These are phyloP conservation scores for Diorhabda elongata DNA, from an alignment of 1,140 invertebrate species.

Conservation along the genomic window DNA sequence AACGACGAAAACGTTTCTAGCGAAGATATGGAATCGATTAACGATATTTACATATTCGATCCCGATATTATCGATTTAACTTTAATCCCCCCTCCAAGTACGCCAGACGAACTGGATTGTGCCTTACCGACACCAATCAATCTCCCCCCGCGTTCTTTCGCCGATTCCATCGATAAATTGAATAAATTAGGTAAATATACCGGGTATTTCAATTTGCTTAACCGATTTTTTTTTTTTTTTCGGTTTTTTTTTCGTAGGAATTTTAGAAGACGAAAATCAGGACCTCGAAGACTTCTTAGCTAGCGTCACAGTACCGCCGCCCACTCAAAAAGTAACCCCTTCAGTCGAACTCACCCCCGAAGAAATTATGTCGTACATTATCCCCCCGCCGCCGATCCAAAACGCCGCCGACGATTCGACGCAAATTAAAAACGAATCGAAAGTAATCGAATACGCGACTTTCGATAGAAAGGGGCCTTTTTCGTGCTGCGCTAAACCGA, in stretches of 20 bases:
- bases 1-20: slow-evolving; percentile 42
- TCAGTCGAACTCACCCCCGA: slow-evolving; percentile 69
- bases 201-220: background rate
- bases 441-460: slow-evolving; percentile 62
- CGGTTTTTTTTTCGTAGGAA: slow-evolving; percentile 20
- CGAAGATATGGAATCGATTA: slow-evolving; percentile 37
- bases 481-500: slow-evolving; percentile 61
- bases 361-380: slow-evolving; percentile 75
- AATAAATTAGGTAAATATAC: slow-evolving; percentile 32
- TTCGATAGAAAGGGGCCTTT: slow-evolving; percentile 64
- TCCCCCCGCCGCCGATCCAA: slow-evolving; percentile 68
- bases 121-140: slow-evolving; percentile 60
- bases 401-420: slow-evolving; percentile 43
- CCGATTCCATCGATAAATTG: slow-evolving; percentile 51
- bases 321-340: slow-evolving; percentile 61
- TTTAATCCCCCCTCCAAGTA: slow-evolving; percentile 77
- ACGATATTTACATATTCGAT: slow-evolving; percentile 60
- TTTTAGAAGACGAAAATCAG: slow-evolving; percentile 36
- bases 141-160: slow-evolving; percentile 68
- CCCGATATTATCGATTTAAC: slow-evolving; percentile 89
- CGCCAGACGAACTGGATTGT: slow-evolving; percentile 70
- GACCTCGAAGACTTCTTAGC: slow-evolving; percentile 78
- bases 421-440: slow-evolving; percentile 23
- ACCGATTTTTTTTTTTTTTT: background rate
- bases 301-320: slow-evolving; percentile 74